Evolutionary conservation across 1,140 invertebrate species (phyloP).

Genomic region (Brachystomella parvula): DNA sequence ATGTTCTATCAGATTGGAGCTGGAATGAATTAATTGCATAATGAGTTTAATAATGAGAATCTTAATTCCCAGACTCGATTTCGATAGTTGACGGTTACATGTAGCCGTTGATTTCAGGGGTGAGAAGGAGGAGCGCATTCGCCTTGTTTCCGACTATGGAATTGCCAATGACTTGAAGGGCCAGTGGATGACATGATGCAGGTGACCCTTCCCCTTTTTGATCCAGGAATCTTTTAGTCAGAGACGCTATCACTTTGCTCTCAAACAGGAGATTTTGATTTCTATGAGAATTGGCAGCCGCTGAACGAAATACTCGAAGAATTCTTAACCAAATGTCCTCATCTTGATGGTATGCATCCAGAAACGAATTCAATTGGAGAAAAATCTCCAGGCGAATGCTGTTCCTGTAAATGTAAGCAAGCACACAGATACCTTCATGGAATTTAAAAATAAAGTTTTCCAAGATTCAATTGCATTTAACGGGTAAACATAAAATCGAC

Average conservation of each 20-base stretch:
- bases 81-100: not conserved
- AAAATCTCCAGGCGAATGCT: not conserved
- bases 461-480: not conserved
- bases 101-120: no score
- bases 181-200: conserved; percentile 9
- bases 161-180: conserved; percentile 38
- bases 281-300: not conserved
- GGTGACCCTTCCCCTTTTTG: not conserved
- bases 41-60: not conserved
- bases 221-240: not conserved
- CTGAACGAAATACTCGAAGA: conserved; percentile 16
- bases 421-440: not conserved
- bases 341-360: not conserved
- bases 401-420: not conserved
- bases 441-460: conserved; percentile 1
- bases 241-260: not conserved
- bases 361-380: not conserved
- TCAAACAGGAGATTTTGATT: conserved; percentile 13
- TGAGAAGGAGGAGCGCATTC: no score
- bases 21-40: not conserved
- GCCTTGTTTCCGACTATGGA: conserved; percentile 32
- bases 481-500: not conserved
- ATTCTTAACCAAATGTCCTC: not conserved
- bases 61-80: not conserved
- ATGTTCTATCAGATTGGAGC: not conserved